Base-by-base conservation (phyloP, 2,113 vertebrate genomes). In the Bambusicola thoracicus region DNA sequence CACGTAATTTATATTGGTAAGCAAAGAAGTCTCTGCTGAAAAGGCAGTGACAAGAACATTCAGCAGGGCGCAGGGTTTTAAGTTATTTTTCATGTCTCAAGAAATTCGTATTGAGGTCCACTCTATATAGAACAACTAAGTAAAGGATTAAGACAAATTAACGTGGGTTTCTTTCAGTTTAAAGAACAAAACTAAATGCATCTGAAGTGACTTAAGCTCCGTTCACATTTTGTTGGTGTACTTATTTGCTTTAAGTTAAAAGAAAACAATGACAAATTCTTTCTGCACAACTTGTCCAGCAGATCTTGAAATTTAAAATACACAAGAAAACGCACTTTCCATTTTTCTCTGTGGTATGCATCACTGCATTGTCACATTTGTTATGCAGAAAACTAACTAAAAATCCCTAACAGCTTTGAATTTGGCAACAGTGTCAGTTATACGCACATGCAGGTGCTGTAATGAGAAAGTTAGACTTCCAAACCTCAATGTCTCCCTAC, bases 101-200 rank as follows among this genome's bases (percentile, higher is more conserved):
- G 44, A 93, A 89, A 70, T 30, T 10, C 3, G 2, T 27, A 46
- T 59, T 59, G 40, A 65, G 73, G 20, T 22, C 18, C 7, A 36
- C 34, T 68, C 48, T 12, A 43, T 0, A 9, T 0, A 62, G 36
- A 68, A 2, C 10, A 88, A 69, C 0, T 48, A 32, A 87, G 73
- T 36, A 73, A 2, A 34, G 48, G 17, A 75, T 18, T 2, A 86
- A 83, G 16, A 1, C 6, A 76, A 69, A 27, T 20, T 43, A 5
- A 43, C 16, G 41, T 43, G 41, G 41, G 41, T 43, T 43, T 43
- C 16, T 43, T 43, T 27, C 24, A 63, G 29, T 59, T 65, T 65
- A 63, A 91, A 67, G 51, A 86, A 77, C 15, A 15, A 74, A 83
- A 81, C 53, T 36, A 72, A 58, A 84, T 34, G 86, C 89, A 90